Conservation (phyloP, 2,113 vertebrate species). For the Montifringilla adamsi region DNA sequence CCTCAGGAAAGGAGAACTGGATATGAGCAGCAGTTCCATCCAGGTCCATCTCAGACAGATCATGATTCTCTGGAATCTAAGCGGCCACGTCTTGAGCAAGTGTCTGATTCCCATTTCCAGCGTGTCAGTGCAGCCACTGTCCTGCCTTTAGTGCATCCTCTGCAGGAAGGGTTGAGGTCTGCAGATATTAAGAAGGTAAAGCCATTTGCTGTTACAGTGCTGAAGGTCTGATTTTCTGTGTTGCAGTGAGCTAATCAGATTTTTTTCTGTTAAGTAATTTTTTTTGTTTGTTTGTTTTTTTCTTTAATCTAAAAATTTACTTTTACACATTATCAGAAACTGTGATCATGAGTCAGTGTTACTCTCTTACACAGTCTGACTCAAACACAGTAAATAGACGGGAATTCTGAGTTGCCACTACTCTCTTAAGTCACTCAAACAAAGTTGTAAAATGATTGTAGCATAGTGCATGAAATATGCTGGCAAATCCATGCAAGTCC, state of each 20-base stretch:
- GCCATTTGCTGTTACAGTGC: not conserved
- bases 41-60: constrained; percentile 79
- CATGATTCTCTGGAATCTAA: constrained; percentile 90
- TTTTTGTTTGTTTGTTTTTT: not conserved
- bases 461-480: not conserved
- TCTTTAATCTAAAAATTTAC: not conserved
- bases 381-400: not conserved
- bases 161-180: constrained; percentile 87
- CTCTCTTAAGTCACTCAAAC: not conserved
- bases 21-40: constrained; percentile 91
- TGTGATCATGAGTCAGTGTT: not conserved
- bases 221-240: not conserved
- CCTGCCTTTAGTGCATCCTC: constrained; percentile 81
- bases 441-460: not conserved
- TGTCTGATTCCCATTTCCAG: constrained; percentile 86
- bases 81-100: constrained; percentile 88
- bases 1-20: constrained; percentile 93
- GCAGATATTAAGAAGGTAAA: constrained; percentile 93
- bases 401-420: not conserved
- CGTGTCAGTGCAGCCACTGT: constrained; percentile 78
- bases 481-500: not conserved
- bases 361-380: not conserved
- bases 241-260: accelerated
- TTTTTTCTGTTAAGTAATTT: not conserved
- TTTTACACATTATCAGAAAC: not conserved